Evolutionary conservation across 2,797 vertebrate species (phyloP).

Genomic region (Crocodylus rhombifer): DNA sequence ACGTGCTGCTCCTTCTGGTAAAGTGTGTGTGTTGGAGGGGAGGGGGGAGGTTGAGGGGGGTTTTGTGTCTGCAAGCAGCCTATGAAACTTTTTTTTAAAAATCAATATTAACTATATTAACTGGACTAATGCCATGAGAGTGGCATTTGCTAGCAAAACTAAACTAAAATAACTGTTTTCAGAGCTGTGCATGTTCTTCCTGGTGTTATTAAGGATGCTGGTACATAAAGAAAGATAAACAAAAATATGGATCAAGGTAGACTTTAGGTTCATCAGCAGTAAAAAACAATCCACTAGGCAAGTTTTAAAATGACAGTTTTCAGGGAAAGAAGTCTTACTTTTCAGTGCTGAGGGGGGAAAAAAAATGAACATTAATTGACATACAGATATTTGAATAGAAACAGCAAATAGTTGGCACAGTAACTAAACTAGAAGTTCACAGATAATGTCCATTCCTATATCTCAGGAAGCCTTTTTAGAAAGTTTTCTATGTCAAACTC

Average conservation of each 20-base stretch:
- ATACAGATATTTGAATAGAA: constrained; percentile 67
- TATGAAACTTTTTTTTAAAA: no score
- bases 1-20: no score
- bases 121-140: background rate
- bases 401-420: constrained; percentile 68
- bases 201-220: background rate
- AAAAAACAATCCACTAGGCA: background rate
- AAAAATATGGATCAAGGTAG: background rate
- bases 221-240: rapidly evolving
- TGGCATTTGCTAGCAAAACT: background rate
- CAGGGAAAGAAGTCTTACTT: constrained; percentile 13
- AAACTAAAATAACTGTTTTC: constrained; percentile 19
- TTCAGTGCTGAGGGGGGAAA: constrained; percentile 57
- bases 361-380: constrained; percentile 52
- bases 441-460: constrained; percentile 57
- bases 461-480: background rate
- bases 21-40: no score
- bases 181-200: background rate
- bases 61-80: no score
- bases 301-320: background rate
- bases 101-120: background rate
- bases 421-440: constrained; percentile 63
- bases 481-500: constrained; percentile 17
- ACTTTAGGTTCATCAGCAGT: background rate
- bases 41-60: no score